Base-by-base conservation (phyloP, 1,140 invertebrate species). In the Dolichoris vasculosae region DNA sequence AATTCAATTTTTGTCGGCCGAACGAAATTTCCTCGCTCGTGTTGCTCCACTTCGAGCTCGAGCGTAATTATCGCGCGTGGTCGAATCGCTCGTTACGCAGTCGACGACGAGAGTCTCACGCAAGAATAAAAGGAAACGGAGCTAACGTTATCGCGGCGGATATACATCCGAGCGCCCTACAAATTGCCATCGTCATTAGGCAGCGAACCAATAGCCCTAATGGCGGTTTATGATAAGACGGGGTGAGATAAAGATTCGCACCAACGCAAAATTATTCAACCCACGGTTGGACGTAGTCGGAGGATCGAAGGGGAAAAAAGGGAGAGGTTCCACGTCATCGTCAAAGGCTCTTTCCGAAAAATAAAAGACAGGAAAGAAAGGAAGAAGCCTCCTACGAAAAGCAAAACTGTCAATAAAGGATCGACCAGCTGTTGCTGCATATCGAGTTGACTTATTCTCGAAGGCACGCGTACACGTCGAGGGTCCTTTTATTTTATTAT, bases 331-430 rank as follows among this genome's bases (percentile, higher is more conserved):
- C n/a, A n/a, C n/a, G n/a, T n/a, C n/a, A n/a, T n/a, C n/a, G n/a
- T n/a, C n/a, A n/a, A n/a, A n/a, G n/a, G n/a, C n/a, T n/a, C n/a
- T n/a, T n/a, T n/a, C n/a, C n/a, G 73, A 73, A 82, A 82, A 73
- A 82, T 11, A 32, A 81, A 81, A 81, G 32, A 69, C n/a, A n/a
- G n/a, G 69, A 69, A 81, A n/a, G 9, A 67, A 7, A 38, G n/a
- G 20, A 46, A 63, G 59, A 63, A 63, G 43, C 30, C 30, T 15
- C 69, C 30, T 55, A 82, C 83, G 76, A 59, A 69, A 35, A 69
- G 55, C 35, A 48, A 77, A 26, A 83, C 55, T 83, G 82, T 83
- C 71, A 83, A 83, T 83, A 83, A 83, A 83, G 82, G 82, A 76
- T 83, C 55, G 82, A 26, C 81, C 82, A 63, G 48, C 64, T 55